Evolutionary conservation across 1,140 invertebrate species (phyloP).

Genomic region (Nymphalis io): DNA sequence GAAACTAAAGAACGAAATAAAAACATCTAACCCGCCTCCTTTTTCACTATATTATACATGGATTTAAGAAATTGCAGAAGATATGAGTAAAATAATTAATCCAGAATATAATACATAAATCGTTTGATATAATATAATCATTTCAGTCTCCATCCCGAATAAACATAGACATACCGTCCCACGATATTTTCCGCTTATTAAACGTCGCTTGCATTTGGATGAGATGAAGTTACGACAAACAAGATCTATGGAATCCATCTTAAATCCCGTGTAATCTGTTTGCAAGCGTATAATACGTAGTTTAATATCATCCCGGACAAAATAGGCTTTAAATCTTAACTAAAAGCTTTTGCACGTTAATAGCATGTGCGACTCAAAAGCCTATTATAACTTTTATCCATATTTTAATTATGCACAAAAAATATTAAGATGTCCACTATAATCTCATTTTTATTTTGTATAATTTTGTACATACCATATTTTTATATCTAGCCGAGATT

Average conservation of each 20-base stretch:
- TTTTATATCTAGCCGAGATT: too few relatives aligned
- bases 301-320: constrained; percentile 15
- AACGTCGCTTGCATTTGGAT: constrained; percentile 25
- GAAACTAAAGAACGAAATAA: too few relatives aligned
- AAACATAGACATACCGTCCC: constrained; percentile 5
- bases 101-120: background rate
- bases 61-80: too few relatives aligned
- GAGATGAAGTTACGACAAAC: constrained; percentile 29
- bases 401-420: background rate
- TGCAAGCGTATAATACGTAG: constrained; percentile 18
- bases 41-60: too few relatives aligned
- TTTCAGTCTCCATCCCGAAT: constrained; percentile 11
- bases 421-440: background rate
- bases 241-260: constrained; percentile 14
- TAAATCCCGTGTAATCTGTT: constrained; percentile 32
- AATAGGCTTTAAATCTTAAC: constrained; percentile 29
- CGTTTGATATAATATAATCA: constrained; percentile 3
- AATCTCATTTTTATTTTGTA: background rate
- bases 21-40: too few relatives aligned
- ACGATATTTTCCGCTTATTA: constrained; percentile 8
- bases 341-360: constrained; percentile 12
- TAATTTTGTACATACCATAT: too few relatives aligned
- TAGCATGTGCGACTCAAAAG: constrained; percentile 11
- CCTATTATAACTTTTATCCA: constrained; percentile 10
- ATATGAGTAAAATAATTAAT: too few relatives aligned